Conservation (phyloP, 2,113 vertebrate genomes). For the Glaucidium brasilianum region DNA sequence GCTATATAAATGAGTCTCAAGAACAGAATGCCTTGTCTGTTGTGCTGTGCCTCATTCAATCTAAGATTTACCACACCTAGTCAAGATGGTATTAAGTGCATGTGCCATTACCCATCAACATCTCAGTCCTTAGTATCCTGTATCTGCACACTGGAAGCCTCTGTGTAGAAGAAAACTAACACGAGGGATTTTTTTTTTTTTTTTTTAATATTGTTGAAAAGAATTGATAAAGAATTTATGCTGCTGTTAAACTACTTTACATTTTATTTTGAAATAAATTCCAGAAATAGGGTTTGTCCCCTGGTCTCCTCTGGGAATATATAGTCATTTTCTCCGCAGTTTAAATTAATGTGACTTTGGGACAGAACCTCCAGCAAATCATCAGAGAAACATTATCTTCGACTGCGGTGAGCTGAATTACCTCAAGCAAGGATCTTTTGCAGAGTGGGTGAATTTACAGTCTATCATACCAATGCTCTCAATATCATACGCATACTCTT, state of each 20-base stretch:
- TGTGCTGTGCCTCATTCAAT: not conserved
- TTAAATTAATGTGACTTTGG: not conserved
- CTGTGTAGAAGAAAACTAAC: not conserved
- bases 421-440: not conserved
- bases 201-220: not conserved
- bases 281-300: not conserved
- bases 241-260: not conserved
- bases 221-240: not conserved
- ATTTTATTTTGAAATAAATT: conserved; percentile 10
- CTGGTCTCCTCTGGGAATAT: not conserved
- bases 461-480: not conserved
- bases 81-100: not conserved
- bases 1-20: not conserved
- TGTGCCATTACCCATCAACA: not conserved
- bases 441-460: not conserved
- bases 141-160: not conserved
- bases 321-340: not conserved
- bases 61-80: not conserved
- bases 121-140: not conserved
- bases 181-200: not conserved
- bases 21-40: not conserved
- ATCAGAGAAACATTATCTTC: not conserved
- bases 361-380: not conserved
- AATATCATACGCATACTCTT: not conserved
- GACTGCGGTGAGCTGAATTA: not conserved